Evolutionary conservation across 2,888 invertebrate species (phyloP), one percentile per base, ranked within the genome.

Genomic region (Crocallis elinguaria): DNA sequence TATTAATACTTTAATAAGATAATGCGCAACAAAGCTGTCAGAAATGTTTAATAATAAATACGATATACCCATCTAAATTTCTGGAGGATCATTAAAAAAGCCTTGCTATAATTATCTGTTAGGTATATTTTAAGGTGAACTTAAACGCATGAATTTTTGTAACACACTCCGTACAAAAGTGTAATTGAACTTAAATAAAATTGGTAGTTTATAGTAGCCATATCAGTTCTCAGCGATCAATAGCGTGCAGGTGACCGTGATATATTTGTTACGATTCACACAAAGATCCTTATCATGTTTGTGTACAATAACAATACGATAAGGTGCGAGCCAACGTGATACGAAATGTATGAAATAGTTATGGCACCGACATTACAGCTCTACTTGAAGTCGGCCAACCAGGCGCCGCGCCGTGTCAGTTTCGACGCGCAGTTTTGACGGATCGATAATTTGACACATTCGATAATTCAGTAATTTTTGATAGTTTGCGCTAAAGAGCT

Each of bases 231-330:
- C 46, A 49, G 43, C 41, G 36, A 51, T 42, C 37, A 52, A 32
- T 39, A 39, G 17, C n/a, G 19, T 53, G 55, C 61, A 60, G 62
- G 60, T 64, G 57, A 57, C 36, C 38, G 50, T 52, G 57, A 65
- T 64, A 60, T 38, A 30, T 33, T 49, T 59, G 29, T 60, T 54
- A 50, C 63, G 57, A 60, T 65, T 66, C 60, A 64, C 59, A 61
- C 60, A 62, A 62, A 60, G 50, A 59, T 50, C 53, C 59, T 62
- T 69, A 66, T 72, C 69, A 56, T 62, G 48, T 62, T 64, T 65
- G 58, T 62, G 62, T 60, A 65, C 60, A 67, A 64, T 50, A 57
- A 59, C 54, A 49, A 45, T 49, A 35, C 25, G 57, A 61, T 64
- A 64, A 57, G 38, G 32, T 16, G 21, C 52, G 13, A 43, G 27